Conservation (phyloP, 2,797 vertebrate species). For the Sebastiscus albofasciatus region DNA sequence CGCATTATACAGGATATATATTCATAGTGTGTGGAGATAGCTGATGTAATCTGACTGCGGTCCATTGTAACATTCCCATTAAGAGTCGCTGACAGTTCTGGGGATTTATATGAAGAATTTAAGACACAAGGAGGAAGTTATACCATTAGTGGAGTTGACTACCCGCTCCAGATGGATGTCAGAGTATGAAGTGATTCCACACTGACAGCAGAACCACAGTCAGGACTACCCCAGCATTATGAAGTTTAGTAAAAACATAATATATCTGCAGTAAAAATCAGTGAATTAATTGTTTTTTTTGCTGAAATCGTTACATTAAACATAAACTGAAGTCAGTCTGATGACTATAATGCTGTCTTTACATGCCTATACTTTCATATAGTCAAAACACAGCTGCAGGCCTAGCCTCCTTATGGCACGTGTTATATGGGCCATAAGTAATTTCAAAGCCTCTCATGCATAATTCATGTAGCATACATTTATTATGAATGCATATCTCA, state of each 20-base stretch:
- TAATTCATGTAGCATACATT: conserved; percentile 46
- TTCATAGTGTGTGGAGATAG: not conserved
- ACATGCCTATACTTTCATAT: not conserved
- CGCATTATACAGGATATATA: not conserved
- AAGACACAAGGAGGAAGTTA: not conserved
- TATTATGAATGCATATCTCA: conserved; percentile 38
- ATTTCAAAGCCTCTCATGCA: conserved; percentile 45
- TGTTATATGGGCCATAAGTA: conserved; percentile 29
- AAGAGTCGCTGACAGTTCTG: not conserved
- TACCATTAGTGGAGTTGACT: not conserved
- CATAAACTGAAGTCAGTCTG: not conserved
- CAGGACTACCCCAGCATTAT: not conserved
- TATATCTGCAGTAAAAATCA: not conserved
- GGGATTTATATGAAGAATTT: not conserved
- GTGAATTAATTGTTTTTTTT: not conserved
- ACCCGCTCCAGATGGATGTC: not conserved
- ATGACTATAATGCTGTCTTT: not conserved
- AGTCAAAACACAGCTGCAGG: conserved; percentile 26
- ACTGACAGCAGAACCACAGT: not conserved
- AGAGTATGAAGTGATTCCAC: not conserved
- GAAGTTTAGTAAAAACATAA: not conserved
- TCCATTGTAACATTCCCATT: not conserved
- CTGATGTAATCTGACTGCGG: conserved; percentile 18
- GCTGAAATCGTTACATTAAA: not conserved
- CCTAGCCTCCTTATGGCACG: not conserved